phyloP scores from a whole-genome alignment of 2,113 vertebrate species.

The Benthochromis sp. region DNA sequence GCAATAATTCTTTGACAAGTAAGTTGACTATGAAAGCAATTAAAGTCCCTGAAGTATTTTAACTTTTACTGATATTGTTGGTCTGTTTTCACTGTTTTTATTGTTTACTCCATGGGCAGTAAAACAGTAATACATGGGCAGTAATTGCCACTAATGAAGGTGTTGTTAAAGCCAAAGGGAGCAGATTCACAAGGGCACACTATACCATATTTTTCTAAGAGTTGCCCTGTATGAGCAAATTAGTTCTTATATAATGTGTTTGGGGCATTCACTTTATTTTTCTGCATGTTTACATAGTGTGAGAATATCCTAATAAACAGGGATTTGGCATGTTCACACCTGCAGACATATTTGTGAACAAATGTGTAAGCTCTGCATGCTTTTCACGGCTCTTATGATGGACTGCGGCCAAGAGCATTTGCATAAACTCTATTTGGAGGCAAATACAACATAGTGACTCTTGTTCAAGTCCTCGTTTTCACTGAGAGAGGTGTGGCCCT shows the following conservation, averaged over 20 bases:
- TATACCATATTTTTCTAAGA: not conserved
- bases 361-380: not conserved
- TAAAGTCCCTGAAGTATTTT: not conserved
- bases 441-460: not conserved
- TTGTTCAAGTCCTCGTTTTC: not conserved
- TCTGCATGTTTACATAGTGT: not conserved
- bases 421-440: not conserved
- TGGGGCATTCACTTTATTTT: not conserved
- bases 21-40: not conserved
- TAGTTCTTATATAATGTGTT: not conserved
- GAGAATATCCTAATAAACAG: not conserved
- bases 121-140: not conserved
- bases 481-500: not conserved
- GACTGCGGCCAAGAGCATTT: not conserved
- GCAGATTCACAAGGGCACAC: not conserved
- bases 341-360: not conserved
- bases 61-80: not conserved
- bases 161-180: not conserved
- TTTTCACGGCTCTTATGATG: not conserved
- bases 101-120: not conserved
- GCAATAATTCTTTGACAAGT: not conserved
- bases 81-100: not conserved
- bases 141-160: constrained; percentile 8
- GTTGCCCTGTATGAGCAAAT: not conserved
- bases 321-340: not conserved